Evolutionary conservation across 92 coral and sea anemone genomes (phyloP).

Genomic region (Porites lobata): DNA sequence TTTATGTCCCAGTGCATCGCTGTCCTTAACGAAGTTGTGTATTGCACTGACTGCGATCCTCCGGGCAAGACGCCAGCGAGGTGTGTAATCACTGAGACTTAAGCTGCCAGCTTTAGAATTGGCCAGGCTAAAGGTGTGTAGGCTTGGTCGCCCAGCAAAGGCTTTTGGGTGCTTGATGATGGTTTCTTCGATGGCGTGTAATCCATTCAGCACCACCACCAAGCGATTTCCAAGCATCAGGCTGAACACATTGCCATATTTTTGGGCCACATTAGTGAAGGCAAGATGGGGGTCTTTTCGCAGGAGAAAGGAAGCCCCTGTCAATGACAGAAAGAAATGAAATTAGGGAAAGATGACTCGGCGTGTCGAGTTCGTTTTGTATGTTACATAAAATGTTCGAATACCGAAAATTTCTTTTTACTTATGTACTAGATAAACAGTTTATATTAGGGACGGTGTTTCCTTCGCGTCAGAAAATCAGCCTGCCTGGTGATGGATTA

Average conservation of each 20-base stretch:
- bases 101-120: conserved; percentile 25
- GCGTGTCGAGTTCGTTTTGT: not conserved
- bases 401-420: too few relatives aligned
- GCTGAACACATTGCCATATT: conserved; percentile 82
- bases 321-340: not conserved
- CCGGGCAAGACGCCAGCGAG: conserved; percentile 12
- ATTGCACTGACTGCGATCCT: conserved; percentile 61
- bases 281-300: conserved; percentile 65
- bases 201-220: conserved; percentile 83
- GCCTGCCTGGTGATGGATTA: too few relatives aligned
- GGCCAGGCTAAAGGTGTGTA: conserved; percentile 52
- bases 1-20: conserved; percentile 50
- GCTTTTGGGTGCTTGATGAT: conserved; percentile 68
- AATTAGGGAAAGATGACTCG: not conserved
- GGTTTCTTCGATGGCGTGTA: conserved; percentile 70
- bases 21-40: conserved; percentile 64
- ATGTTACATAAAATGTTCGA: too few relatives aligned
- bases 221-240: conserved; percentile 78
- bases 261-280: conserved; percentile 60
- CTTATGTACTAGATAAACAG: too few relatives aligned
- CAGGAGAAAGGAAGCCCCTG: conserved; percentile 64
- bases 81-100: conserved; percentile 16
- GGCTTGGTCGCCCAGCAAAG: conserved; percentile 84
- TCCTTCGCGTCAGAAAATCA: too few relatives aligned
- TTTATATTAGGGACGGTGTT: too few relatives aligned